Evolutionary conservation across 2,797 vertebrate species (phyloP), one percentile per base, ranked within the genome.

Genomic region (Sebastes goodei): DNA sequence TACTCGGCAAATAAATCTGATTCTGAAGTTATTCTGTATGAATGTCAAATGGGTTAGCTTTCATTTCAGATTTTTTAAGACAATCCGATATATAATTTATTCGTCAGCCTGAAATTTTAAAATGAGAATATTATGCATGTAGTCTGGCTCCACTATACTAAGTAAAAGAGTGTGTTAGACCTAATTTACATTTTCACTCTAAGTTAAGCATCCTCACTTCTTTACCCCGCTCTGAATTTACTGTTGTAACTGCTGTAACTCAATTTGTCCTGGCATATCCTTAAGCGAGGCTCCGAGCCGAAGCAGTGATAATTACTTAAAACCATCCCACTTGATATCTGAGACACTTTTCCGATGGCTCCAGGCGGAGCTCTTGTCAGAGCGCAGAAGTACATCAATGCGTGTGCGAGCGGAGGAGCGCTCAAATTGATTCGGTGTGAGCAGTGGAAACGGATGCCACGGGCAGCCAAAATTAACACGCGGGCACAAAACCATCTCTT

Each of bases 241-340:
- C 52, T 29, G 33, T 60, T 78, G 23, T 59, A 42, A 53, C 52
- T 59, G 63, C 71, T 73, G 29, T 56, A 64, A 87, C 73, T 82
- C 60, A 72, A 7, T 85, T 80, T 71, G 79, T 83, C 46, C 70
- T 63, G 32, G 46, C 46, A 32, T 49, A 61, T 83, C 55, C 66
- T 82, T 74, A 53, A 59, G 68, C 25, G 4, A 38, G 11, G 57
- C 75, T 49, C 17, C 10, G 0, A 75, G 67, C 77, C 7, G 6
- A 80, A 69, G 79, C 55, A 11, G 20, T 52, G 70, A 81, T 82
- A 81, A 85, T 90, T 85, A 87, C 77, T 70, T 64, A 62, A 75
- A 89, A 71, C 38, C 27, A 30, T 81, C 56, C 33, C 53, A 73
- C 85, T 85, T 88, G 29, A 85, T 83, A 81, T 49, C 67, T 55